A percentile compares a stretch with the other conserved stretches of the same genome.
Conservation (phyloP, 53 echinoderm and acorn worm genomes). For the Holothuria leucospilota region DNA sequence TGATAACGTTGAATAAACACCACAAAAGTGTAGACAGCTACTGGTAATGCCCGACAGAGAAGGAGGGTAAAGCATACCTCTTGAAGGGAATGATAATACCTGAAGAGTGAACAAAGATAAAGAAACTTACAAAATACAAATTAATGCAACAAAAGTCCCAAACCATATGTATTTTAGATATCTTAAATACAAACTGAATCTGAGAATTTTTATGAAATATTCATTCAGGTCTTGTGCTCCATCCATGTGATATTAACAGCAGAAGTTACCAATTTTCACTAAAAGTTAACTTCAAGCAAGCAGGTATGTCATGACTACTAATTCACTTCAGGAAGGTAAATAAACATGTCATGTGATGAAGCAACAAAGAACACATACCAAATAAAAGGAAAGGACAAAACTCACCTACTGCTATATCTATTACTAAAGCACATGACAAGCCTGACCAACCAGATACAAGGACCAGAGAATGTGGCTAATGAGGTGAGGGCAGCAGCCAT, state of each 20-base stretch:
- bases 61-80: slow-evolving; percentile 73
- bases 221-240: too few relatives aligned
- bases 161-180: too few relatives aligned
- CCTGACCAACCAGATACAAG: slow-evolving; percentile 80
- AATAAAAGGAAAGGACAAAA: not conserved
- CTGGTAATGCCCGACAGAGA: slow-evolving; percentile 76
- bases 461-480: slow-evolving; percentile 87
- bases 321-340: too few relatives aligned
- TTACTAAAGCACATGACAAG: slow-evolving; percentile 65
- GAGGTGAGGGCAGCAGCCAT: slow-evolving; percentile 74
- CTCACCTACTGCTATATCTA: slow-evolving; percentile 74
- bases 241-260: too few relatives aligned
- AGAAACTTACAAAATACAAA: not conserved
- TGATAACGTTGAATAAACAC: slow-evolving; percentile 89
- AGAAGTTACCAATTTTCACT: too few relatives aligned
- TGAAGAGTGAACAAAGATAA: slow-evolving; percentile 17
- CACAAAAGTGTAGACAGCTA: slow-evolving; percentile 81
- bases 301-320: too few relatives aligned
- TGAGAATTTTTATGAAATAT: too few relatives aligned
- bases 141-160: too few relatives aligned
- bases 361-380: too few relatives aligned
- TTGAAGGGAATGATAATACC: slow-evolving; percentile 64
- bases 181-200: too few relatives aligned
- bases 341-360: too few relatives aligned
- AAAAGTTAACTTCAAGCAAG: too few relatives aligned